A percentile compares a stretch with the other conserved stretches of the same genome.
These are phyloP conservation scores for Drosophila neocordata DNA, from an alignment of 1,140 invertebrate genomes.

Conservation along the genomic window DNA sequence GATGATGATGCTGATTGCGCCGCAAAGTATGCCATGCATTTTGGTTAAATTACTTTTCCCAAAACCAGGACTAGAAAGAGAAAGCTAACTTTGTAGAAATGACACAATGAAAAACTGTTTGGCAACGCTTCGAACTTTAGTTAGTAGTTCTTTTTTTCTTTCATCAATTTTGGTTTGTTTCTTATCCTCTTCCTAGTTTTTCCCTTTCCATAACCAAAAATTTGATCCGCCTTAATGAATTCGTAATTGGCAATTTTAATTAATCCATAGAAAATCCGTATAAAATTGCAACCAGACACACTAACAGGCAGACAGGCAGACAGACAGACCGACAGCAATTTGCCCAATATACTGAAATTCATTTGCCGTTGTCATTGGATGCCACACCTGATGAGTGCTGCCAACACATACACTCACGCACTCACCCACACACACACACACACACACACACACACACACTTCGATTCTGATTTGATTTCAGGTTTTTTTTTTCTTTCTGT, in stretches of 20 bases:
- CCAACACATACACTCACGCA: no score
- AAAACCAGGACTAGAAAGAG: not conserved
- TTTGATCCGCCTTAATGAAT: constrained; percentile 75
- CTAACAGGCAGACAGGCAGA: not conserved
- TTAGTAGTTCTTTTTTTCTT: not conserved
- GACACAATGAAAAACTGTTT: not conserved
- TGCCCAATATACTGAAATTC: constrained; percentile 48
- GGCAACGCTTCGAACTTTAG: not conserved
- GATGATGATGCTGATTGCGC: constrained; percentile 17
- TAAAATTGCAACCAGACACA: constrained; percentile 46
- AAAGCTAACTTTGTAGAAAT: not conserved
- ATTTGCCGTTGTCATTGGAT: constrained; percentile 57
- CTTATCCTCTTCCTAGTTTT: not conserved
- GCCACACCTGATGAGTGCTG: constrained; percentile 21
- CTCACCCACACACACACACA: not conserved
- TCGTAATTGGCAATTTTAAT: constrained; percentile 82
- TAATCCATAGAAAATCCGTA: constrained; percentile 75
- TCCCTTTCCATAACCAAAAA: constrained; percentile 24
- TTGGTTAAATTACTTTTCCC: constrained; percentile 41
- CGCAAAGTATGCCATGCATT: constrained; percentile 24
- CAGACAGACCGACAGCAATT: not conserved
- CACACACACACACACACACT: not conserved
- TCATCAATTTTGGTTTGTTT: not conserved
- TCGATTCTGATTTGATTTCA: constrained; percentile 56
- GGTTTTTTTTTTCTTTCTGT: constrained; percentile 18